Base-by-base conservation (phyloP, 1,140 invertebrate genomes). In the Halictus rubicundus region DNA sequence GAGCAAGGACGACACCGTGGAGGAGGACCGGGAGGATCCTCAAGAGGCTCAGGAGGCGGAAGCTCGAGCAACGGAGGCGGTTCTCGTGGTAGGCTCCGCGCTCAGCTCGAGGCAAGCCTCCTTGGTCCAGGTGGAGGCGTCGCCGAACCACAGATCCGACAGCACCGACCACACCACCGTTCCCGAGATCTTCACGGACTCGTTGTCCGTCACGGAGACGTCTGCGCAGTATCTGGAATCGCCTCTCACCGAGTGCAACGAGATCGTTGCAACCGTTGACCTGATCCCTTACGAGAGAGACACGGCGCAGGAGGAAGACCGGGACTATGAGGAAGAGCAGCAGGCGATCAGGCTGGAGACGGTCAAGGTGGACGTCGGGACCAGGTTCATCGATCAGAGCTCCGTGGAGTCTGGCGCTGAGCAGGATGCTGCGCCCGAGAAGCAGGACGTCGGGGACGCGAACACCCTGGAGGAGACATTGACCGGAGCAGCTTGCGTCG, bases 1-100 rank as follows among this genome's bases (percentile, higher is more conserved):
- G 0, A 97, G 96, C 73, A 97, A 97, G 91, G 97, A 97, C 91
- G 97, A 97, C 89, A 97, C 97, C 0, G 95, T 97, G 1, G 96
- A 95, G 74, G 95, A 96, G 80, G 94, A 96, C 88, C 94, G 95
- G 88, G 95, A 95, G 23, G 94, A 95, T 75, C 94, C 95, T 74
- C 16, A 3, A 3, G 75, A 81, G 1, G 54, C 42, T 12, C 32
- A 32, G n/a, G 61, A 37, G 8, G 57, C 74, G 1, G 57, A 46
- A 1, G 66, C 63, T 8, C 25, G 46, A 54, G 69, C 2, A 71
- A 37, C 39, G 68, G 12, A 19, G 10, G 0, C 37, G 5, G 42
- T 46, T 46, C 42, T 46, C 10, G 42, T 46, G 10, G 42, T 32
- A 32, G 32, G 32, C 32, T 32, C 32, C 2, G 32, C 32, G 5